phyloP scores from a whole-genome alignment of 2,113 vertebrate species.

The Herpailurus yagouaroundi region DNA sequence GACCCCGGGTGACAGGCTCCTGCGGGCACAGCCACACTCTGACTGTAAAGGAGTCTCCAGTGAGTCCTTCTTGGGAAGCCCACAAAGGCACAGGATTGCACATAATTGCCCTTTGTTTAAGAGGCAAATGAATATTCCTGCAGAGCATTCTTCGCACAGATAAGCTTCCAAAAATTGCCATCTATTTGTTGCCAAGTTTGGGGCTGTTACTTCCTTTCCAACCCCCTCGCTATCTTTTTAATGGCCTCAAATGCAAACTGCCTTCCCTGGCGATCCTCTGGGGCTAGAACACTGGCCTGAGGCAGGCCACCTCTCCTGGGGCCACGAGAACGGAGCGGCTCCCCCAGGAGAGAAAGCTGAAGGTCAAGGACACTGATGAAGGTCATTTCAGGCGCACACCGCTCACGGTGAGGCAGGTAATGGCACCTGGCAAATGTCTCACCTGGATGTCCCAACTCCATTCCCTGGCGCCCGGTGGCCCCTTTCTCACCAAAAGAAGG shows the following conservation, averaged over 20 bases:
- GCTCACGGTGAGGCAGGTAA: background rate
- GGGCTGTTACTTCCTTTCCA: constrained; percentile 11
- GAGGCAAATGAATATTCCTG: background rate
- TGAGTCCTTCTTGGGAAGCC: background rate
- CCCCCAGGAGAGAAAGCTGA: background rate
- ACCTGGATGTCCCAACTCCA: background rate
- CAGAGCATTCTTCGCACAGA: background rate
- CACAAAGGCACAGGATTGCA: rapidly evolving
- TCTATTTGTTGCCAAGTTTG: background rate
- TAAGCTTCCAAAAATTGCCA: constrained; percentile 41
- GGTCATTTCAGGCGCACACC: rapidly evolving
- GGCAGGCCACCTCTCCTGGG: background rate
- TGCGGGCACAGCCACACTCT: background rate
- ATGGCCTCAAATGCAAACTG: background rate
- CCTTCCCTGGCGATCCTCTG: background rate
- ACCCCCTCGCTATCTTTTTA: background rate
- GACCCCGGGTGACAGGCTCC: background rate
- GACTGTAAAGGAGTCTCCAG: background rate
- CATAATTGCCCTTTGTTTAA: background rate
- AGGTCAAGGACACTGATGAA: background rate
- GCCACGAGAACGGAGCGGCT: background rate
- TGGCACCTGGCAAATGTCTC: background rate
- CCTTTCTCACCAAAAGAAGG: too few relatives aligned
- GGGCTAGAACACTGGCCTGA: background rate
- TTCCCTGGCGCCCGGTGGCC: background rate